phyloP scores from a whole-genome alignment of 2,113 vertebrate genomes.

The Hippocampus barbouri region DNA sequence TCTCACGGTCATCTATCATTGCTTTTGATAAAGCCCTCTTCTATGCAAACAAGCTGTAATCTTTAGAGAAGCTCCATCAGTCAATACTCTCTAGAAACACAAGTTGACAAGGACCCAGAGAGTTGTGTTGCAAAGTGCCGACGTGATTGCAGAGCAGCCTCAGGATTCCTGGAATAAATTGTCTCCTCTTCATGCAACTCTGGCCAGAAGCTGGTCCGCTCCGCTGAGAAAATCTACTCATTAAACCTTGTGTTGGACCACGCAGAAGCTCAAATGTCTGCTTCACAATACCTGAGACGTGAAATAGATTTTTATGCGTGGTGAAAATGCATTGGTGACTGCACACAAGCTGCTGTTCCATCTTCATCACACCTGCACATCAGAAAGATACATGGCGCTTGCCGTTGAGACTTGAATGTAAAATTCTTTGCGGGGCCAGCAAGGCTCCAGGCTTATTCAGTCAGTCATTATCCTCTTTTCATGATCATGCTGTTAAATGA shows the following conservation, averaged over 20 bases:
- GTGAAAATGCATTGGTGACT: constrained; percentile 55
- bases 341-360: constrained; percentile 46
- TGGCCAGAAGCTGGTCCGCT: constrained; percentile 40
- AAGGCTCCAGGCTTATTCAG: constrained; percentile 42
- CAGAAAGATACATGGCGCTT: constrained; percentile 43
- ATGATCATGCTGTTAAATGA: constrained; percentile 61
- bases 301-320: constrained; percentile 70
- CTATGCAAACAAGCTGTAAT: constrained; percentile 67
- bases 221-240: constrained; percentile 46
- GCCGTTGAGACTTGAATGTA: constrained; percentile 31
- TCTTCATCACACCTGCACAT: constrained; percentile 46
- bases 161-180: constrained; percentile 36
- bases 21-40: constrained; percentile 59
- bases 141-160: constrained; percentile 40
- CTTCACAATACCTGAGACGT: constrained; percentile 52
- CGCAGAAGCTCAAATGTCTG: constrained; percentile 49
- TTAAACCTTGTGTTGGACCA: constrained; percentile 48
- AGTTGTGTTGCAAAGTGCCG: constrained; percentile 32
- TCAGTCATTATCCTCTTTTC: constrained; percentile 55
- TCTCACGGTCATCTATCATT: constrained; percentile 51
- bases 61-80: constrained; percentile 51
- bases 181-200: constrained; percentile 25
- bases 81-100: constrained; percentile 40
- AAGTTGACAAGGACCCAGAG: constrained; percentile 55
- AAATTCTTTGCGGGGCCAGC: constrained; percentile 43